Conservation (phyloP, 2,113 vertebrate genomes). For the Lepisosteus oculatus region DNA sequence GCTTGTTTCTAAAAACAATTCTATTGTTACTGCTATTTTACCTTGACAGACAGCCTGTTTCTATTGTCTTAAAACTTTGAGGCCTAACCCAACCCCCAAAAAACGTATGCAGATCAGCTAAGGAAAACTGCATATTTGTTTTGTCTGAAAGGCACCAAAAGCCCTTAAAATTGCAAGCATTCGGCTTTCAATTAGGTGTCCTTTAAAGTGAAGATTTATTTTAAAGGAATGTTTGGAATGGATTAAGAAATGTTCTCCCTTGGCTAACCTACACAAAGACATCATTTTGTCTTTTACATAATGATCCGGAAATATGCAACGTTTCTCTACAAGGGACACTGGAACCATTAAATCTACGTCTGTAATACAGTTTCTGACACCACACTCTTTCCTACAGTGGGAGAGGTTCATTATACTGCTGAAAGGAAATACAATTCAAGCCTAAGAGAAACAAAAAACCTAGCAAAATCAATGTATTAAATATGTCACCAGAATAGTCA, state of each 20-base stretch:
- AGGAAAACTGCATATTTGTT: neutral
- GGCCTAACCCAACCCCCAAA: too few relatives aligned
- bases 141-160: constrained; percentile 11
- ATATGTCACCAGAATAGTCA: constrained; percentile 33
- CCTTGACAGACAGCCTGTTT: too few relatives aligned
- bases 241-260: constrained; percentile 25
- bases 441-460: constrained; percentile 14
- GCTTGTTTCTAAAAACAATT: too few relatives aligned
- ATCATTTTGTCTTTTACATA: constrained; percentile 22
- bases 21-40: too few relatives aligned
- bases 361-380: too few relatives aligned
- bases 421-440: constrained; percentile 10
- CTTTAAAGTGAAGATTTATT: constrained; percentile 34
- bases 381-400: neutral
- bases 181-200: constrained; percentile 34
- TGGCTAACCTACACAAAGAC: neutral
- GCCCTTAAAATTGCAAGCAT: constrained; percentile 35
- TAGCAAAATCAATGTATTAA: constrained; percentile 16
- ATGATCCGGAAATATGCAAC: neutral
- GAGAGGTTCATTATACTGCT: neutral
- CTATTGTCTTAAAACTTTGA: too few relatives aligned
- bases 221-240: constrained; percentile 22
- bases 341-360: too few relatives aligned
- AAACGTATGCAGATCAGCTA: too few relatives aligned
- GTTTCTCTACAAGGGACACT: too few relatives aligned